Conservation (phyloP, 2,797 vertebrate genomes). For the Microtus agrestis region DNA sequence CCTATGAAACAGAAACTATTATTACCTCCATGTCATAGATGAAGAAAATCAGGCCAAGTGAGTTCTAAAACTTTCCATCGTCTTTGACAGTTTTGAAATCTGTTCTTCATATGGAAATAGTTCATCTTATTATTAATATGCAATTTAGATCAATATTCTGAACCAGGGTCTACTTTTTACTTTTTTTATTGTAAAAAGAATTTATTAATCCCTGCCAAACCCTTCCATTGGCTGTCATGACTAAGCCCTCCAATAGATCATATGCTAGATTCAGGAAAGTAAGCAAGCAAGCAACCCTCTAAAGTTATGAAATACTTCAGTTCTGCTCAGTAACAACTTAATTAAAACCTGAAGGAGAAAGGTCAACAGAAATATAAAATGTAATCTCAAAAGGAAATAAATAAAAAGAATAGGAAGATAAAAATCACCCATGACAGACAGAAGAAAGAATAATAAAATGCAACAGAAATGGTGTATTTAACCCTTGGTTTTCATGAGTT, state of each 20-base stretch:
- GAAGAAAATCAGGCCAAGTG: background rate
- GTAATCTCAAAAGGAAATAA: slow-evolving; percentile 52
- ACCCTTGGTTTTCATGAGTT: slow-evolving; percentile 18
- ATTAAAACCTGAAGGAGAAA: slow-evolving; percentile 51
- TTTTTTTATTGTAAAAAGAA: slow-evolving; percentile 61
- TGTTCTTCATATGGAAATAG: slow-evolving; percentile 53
- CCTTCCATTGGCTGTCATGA: slow-evolving; percentile 46
- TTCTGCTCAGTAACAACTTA: slow-evolving; percentile 72
- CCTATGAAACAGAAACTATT: background rate
- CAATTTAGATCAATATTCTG: slow-evolving; percentile 47
- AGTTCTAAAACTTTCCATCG: slow-evolving; percentile 12
- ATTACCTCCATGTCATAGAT: background rate
- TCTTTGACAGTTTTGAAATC: slow-evolving; percentile 45
- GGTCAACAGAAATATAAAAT: slow-evolving; percentile 61
- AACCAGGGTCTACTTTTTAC: slow-evolving; percentile 41
- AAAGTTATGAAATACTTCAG: slow-evolving; percentile 60
- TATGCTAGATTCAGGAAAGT: slow-evolving; percentile 47
- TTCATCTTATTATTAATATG: slow-evolving; percentile 49
- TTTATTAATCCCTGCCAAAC: slow-evolving; percentile 57
- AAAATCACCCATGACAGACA: background rate
- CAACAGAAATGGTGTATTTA: background rate
- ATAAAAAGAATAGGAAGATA: slow-evolving; percentile 45
- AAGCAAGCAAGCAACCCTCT: slow-evolving; percentile 58
- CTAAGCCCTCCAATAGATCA: slow-evolving; percentile 34
- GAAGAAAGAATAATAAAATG: slow-evolving; percentile 27